A percentile compares a stretch with the other conserved stretches of the same genome.
phyloP scores from a whole-genome alignment of 2,888 invertebrate genomes.

The Spatulosminthurus flaviceps region DNA sequence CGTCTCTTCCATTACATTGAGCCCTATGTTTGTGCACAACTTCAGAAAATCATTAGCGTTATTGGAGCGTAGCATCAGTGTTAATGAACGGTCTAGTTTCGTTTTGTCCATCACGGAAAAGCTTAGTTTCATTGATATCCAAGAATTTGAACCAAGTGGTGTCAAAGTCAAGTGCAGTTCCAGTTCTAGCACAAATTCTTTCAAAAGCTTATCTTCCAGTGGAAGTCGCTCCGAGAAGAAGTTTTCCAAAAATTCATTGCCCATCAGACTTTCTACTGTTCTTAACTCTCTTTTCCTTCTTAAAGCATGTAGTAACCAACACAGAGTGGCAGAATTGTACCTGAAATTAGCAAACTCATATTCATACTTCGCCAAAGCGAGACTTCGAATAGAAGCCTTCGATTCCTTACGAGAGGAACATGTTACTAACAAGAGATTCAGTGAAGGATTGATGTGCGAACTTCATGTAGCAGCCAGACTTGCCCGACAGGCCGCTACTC shows the following conservation, averaged over 20 bases:
- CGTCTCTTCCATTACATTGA: conserved; percentile 59
- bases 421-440: conserved; percentile 57
- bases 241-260: conserved; percentile 49
- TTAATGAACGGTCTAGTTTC: conserved; percentile 63
- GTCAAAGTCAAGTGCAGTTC: conserved; percentile 36
- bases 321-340: conserved; percentile 59
- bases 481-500: conserved; percentile 60
- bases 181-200: conserved; percentile 44
- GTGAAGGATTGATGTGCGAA: conserved; percentile 63
- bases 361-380: conserved; percentile 60
- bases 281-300: conserved; percentile 61
- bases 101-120: conserved; percentile 63
- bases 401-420: conserved; percentile 61
- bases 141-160: conserved; percentile 48
- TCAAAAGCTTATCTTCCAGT: conserved; percentile 47
- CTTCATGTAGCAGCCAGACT: conserved; percentile 63
- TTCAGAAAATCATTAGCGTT: conserved; percentile 62
- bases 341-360: conserved; percentile 63
- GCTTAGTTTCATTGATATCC: conserved; percentile 62
- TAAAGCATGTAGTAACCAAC: conserved; percentile 61
- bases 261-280: conserved; percentile 58
- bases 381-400: conserved; percentile 61
- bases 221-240: conserved; percentile 41
- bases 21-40: conserved; percentile 61
- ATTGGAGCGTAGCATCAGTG: conserved; percentile 59